phyloP scores from a whole-genome alignment of 2,888 invertebrate species.

The Drosophila heteroneura region DNA sequence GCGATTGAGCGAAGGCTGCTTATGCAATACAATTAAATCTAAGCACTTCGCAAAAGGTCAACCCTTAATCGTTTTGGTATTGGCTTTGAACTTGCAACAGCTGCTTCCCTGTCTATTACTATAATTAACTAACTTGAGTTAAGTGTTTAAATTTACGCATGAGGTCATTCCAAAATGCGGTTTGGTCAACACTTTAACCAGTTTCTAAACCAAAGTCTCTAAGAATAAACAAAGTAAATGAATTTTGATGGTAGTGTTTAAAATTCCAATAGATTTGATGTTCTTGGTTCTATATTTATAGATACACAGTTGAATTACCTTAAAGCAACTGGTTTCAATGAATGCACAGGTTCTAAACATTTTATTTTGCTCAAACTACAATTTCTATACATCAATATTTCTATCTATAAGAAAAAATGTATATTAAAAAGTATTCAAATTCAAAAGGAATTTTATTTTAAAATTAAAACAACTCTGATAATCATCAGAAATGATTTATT shows the following conservation, averaged over 20 bases:
- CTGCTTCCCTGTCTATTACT: conserved; percentile 8
- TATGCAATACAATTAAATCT: background rate
- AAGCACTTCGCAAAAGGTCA: conserved; percentile 42
- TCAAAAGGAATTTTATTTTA: background rate
- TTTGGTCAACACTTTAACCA: conserved; percentile 32
- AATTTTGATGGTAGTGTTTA: background rate
- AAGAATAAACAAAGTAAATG: conserved; percentile 16
- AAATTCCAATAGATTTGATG: background rate
- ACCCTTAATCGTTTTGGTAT: conserved; percentile 16
- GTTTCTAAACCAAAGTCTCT: conserved; percentile 28
- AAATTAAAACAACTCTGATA: background rate
- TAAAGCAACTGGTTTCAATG: background rate
- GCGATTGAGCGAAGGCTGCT: conserved; percentile 35
- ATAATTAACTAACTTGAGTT: conserved; percentile 43
- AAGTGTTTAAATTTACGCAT: conserved; percentile 33
- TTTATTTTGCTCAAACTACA: background rate
- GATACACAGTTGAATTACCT: background rate
- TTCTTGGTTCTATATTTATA: background rate
- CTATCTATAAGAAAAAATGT: background rate
- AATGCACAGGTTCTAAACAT: too few species aligned
- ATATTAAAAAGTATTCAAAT: background rate
- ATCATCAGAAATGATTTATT: background rate
- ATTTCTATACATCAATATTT: background rate
- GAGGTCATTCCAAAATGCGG: conserved; percentile 41
- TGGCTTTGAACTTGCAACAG: conserved; percentile 52